Conservation (phyloP, 1,140 invertebrate species). For the Solenopsis fugax region DNA sequence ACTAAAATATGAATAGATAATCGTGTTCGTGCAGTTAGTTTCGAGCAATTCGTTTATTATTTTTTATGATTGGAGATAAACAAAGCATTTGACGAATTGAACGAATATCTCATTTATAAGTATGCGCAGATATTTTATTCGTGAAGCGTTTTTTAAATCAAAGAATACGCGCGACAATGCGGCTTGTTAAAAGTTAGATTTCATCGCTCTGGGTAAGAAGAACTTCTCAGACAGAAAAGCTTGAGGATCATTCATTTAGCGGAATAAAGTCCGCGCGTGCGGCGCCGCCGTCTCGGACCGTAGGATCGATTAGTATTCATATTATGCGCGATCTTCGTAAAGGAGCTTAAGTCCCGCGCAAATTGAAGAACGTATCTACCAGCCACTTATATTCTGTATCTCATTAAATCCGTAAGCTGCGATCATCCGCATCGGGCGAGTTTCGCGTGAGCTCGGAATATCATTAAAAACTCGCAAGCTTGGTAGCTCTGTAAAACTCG, state of each 20-base stretch:
- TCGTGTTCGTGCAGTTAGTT: background rate
- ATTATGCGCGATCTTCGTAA: conserved; percentile 52
- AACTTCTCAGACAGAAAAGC: conserved; percentile 27
- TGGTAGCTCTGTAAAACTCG: conserved; percentile 7
- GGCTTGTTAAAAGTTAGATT: conserved; percentile 43
- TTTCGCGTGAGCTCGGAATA: conserved; percentile 22
- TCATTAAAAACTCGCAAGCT: conserved; percentile 29
- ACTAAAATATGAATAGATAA: background rate
- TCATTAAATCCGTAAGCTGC: conserved; percentile 51
- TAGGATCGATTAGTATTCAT: conserved; percentile 55
- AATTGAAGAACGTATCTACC: conserved; percentile 57
- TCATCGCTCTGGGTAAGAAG: background rate
- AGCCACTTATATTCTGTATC: conserved; percentile 48
- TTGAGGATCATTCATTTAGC: conserved; percentile 54
- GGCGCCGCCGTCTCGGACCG: background rate
- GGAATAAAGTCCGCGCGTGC: conserved; percentile 41
- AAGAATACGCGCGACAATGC: conserved; percentile 19
- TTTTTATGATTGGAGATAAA: background rate
- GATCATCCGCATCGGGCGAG: conserved; percentile 27
- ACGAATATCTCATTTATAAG: background rate
- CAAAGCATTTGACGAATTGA: background rate
- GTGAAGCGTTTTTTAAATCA: background rate
- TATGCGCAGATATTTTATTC: background rate
- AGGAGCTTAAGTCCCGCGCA: conserved; percentile 53
- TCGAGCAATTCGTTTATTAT: background rate